Evolutionary conservation across 2,888 invertebrate genomes (phyloP).

Genomic region (Argynnis bischoffii): DNA sequence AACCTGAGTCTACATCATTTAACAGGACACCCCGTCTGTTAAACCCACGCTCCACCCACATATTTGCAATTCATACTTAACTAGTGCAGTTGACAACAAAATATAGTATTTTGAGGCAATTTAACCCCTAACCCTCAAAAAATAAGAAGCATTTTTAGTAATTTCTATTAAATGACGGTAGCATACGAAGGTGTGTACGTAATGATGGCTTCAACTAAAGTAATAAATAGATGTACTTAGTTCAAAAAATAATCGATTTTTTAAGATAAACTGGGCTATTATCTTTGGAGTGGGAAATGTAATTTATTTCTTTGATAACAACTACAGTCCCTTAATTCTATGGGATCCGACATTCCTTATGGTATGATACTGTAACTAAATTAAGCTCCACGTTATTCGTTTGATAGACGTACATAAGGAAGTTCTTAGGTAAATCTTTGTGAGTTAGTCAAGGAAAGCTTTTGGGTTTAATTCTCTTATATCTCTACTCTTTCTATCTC

Average conservation of each 20-base stretch:
- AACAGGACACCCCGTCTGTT: conserved; percentile 38
- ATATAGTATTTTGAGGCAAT: conserved; percentile 18
- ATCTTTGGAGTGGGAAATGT: conserved; percentile 25
- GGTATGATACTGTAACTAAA: neutral
- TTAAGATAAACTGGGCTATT: conserved; percentile 28
- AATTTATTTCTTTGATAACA: conserved; percentile 32
- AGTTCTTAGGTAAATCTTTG: too few relatives aligned
- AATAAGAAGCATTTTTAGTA: conserved; percentile 14
- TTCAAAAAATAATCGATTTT: conserved; percentile 31
- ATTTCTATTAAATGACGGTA: neutral
- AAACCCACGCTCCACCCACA: conserved; percentile 37
- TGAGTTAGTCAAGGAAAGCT: too few relatives aligned
- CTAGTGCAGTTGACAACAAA: conserved; percentile 22
- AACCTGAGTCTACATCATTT: conserved; percentile 38
- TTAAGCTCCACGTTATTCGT: neutral
- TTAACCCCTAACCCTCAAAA: neutral
- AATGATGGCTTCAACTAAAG: conserved; percentile 31
- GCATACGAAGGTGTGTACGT: conserved; percentile 10
- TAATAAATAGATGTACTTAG: conserved; percentile 30
- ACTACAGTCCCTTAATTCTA: conserved; percentile 7
- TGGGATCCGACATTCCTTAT: neutral
- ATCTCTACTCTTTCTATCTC: too few relatives aligned
- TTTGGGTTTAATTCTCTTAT: too few relatives aligned
- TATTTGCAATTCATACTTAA: conserved; percentile 41
- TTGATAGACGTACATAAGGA: too few relatives aligned